phyloP scores from a whole-genome alignment of 2,888 invertebrate genomes.

The Macrophya annulata region DNA sequence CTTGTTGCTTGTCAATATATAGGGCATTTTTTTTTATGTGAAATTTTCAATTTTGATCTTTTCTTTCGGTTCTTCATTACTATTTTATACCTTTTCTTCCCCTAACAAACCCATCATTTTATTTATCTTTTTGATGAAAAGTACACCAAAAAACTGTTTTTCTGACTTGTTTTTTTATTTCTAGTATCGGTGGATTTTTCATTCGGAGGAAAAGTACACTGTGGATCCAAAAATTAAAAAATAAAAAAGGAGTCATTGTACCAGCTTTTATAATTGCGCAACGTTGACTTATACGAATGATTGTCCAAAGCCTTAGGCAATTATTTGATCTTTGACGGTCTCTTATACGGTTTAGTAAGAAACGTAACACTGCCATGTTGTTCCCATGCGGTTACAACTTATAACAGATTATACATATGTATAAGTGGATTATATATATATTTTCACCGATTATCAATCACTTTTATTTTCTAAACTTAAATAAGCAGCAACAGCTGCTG shows the following conservation, averaged over 20 bases:
- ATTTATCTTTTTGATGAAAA: too few relatives aligned
- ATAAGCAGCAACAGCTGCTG: background rate
- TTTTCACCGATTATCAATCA: conserved; percentile 45
- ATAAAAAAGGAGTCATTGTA: background rate
- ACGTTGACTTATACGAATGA: background rate
- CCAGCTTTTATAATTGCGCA: background rate
- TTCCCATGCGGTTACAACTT: background rate
- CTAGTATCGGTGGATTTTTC: background rate
- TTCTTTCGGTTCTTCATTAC: too few relatives aligned
- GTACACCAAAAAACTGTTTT: too few relatives aligned
- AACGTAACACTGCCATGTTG: background rate
- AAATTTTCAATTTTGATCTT: too few relatives aligned
- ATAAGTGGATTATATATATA: background rate
- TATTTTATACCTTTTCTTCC: too few relatives aligned
- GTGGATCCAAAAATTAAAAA: background rate
- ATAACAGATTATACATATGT: background rate
- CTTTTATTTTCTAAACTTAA: background rate
- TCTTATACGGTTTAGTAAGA: background rate
- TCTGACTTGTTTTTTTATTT: too few relatives aligned
- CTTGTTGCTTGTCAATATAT: too few relatives aligned
- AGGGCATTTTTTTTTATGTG: too few relatives aligned
- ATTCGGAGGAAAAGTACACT: background rate
- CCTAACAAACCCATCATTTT: too few relatives aligned
- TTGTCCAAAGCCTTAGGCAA: background rate
- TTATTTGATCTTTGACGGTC: conserved; percentile 21